Conservation (phyloP, 1,140 invertebrate species). For the Lepidurus arcticus region DNA sequence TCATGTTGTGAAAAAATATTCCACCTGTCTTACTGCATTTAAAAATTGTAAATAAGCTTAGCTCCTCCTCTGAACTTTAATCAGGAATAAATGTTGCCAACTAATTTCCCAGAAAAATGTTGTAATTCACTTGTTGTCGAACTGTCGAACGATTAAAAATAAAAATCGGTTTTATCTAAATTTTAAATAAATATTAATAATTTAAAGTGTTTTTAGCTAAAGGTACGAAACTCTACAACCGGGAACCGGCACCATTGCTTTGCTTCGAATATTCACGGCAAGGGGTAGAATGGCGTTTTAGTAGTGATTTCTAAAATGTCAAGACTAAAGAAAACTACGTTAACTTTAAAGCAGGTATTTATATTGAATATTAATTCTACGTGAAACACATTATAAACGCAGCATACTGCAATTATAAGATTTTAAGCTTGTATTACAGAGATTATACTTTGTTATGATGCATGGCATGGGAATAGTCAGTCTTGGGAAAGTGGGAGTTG, state of each 20-base stretch:
- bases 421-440: too few species aligned
- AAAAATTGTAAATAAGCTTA: background rate
- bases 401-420: too few species aligned
- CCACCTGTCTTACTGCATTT: background rate
- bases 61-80: background rate
- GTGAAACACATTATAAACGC: too few species aligned
- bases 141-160: too few species aligned
- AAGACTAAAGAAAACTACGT: background rate
- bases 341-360: background rate
- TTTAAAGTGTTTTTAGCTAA: too few species aligned
- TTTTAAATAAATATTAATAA: too few species aligned
- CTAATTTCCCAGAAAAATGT: background rate
- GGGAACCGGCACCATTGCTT: background rate
- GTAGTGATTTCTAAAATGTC: background rate
- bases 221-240: background rate
- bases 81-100: background rate
- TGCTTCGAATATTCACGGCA: background rate
- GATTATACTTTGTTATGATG: too few species aligned
- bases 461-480: too few species aligned
- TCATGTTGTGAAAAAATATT: background rate
- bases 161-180: too few species aligned
- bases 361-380: too few species aligned
- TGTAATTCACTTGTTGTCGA: too few species aligned
- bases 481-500: too few species aligned
- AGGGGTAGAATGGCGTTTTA: background rate